Base-by-base conservation (phyloP, 2,797 vertebrate genomes). In the Manis crassicaudata region DNA sequence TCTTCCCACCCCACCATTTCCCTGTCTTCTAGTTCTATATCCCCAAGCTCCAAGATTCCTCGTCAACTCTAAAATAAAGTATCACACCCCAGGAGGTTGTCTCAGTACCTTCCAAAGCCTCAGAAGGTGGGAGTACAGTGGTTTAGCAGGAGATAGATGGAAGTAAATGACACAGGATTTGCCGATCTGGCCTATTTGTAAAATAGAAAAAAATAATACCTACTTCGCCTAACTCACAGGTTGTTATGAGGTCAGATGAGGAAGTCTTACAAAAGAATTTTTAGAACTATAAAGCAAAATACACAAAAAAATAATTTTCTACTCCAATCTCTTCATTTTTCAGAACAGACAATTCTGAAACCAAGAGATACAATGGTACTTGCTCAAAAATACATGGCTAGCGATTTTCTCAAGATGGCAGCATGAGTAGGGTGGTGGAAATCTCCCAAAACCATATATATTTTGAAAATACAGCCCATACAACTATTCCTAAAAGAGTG, bases 1-100 rank as follows among this genome's bases (percentile, higher is more conserved):
- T 91, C 90, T 94, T 76, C 62, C n/a, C 29, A 95, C 72, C 18
- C 13, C 17, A 81, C 92, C 56, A 88, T 95, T 88, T 4, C 52
- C 54, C 32, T 84, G 50, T 82, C n/a, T 90, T 40, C 37, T 95
- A 92, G 43, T 43, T 63, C 60, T 46, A 79, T 27, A 86, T 65
- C 21, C 54, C 8, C 37, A 87, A 77, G 81, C 27, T 37, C 37
- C 29, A 46, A 88, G 14, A 50, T 84, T 95, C 50, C 68, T 92
- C 50, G 77, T 56, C 16, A 88, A 46, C 58, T 92, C 62, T 81
- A 92, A 83, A 90, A 90, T 65, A 87, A 83, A 84, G 58, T 87
- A 82, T 81, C 25, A 63, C 58, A 96, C 5, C 5, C 7, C 23
- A 92, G 73, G 10, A 96, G 17, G 68, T 81, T 91, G 54, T 35